Conservation (phyloP, 1,140 invertebrate genomes). For the Leptonema lineaticorne region DNA sequence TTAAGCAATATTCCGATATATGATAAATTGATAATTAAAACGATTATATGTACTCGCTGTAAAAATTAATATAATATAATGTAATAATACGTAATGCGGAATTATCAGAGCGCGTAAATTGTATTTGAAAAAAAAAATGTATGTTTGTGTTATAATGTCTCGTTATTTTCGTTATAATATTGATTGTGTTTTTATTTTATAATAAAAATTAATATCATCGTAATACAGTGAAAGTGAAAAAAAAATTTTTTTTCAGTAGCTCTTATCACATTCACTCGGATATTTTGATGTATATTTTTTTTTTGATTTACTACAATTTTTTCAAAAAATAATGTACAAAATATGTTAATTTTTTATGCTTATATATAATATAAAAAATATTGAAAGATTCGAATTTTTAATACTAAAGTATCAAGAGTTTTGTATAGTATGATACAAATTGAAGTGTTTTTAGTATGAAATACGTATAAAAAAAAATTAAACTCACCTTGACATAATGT, state of each 20-base stretch:
- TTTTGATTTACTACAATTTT: not conserved
- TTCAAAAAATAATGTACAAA: not conserved
- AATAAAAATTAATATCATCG: not conserved
- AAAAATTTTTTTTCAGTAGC: too few relatives aligned
- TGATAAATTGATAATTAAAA: not conserved
- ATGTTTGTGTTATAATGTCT: slow-evolving; percentile 4
- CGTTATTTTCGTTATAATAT: not conserved
- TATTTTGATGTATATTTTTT: not conserved
- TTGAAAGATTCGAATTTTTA: too few relatives aligned
- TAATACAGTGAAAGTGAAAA: slow-evolving; percentile 3
- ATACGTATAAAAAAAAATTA: slow-evolving; percentile 6
- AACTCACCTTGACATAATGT: slow-evolving; percentile 30
- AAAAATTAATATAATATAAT: not conserved
- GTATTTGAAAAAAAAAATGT: not conserved
- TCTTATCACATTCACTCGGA: not conserved
- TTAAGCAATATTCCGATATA: too few relatives aligned
- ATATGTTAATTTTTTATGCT: too few relatives aligned
- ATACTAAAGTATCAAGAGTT: too few relatives aligned
- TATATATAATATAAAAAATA: too few relatives aligned
- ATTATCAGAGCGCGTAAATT: not conserved
- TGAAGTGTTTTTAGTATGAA: not conserved
- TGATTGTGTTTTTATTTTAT: not conserved
- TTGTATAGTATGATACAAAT: not conserved
- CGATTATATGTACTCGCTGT: not conserved
- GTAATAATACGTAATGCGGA: not conserved